These are phyloP conservation scores for Anas platyrhynchos DNA, from an alignment of 2,113 vertebrate genomes.

Conservation along the genomic window DNA sequence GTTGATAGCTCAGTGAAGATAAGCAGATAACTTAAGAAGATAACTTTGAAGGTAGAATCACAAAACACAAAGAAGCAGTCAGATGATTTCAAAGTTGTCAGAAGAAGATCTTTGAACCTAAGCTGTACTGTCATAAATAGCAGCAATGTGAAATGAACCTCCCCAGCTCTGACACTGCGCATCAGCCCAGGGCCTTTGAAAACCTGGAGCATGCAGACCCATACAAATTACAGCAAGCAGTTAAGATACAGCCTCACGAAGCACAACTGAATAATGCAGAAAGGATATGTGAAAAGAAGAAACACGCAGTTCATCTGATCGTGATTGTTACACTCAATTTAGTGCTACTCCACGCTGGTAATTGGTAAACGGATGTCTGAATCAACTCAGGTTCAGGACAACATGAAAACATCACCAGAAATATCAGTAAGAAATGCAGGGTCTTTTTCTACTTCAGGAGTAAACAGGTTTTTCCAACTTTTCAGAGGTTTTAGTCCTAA, in stretches of 20 bases:
- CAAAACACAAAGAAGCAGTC: background rate
- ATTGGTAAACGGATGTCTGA: slow-evolving; percentile 9
- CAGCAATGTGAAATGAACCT: background rate
- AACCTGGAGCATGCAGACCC: background rate
- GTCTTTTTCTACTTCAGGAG: background rate
- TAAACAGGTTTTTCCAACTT: background rate
- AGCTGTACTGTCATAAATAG: background rate
- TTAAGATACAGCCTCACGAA: background rate
- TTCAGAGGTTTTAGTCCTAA: background rate
- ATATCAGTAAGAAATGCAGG: background rate
- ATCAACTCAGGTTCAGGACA: background rate
- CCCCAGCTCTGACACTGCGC: background rate
- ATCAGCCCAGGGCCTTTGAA: background rate
- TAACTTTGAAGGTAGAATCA: background rate
- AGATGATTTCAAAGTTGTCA: background rate
- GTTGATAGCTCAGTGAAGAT: background rate
- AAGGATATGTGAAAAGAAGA: background rate
- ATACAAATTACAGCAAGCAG: background rate
- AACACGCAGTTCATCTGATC: background rate
- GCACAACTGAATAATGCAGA: background rate
- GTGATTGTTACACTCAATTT: background rate
- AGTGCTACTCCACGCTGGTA: background rate
- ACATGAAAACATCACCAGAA: background rate
- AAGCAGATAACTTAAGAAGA: background rate
- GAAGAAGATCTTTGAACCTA: background rate